A percentile compares a stretch with the other conserved stretches of the same genome.
Conservation (phyloP, 2,113 vertebrate species). For the Sinocyclocheilus rhinocerous region DNA sequence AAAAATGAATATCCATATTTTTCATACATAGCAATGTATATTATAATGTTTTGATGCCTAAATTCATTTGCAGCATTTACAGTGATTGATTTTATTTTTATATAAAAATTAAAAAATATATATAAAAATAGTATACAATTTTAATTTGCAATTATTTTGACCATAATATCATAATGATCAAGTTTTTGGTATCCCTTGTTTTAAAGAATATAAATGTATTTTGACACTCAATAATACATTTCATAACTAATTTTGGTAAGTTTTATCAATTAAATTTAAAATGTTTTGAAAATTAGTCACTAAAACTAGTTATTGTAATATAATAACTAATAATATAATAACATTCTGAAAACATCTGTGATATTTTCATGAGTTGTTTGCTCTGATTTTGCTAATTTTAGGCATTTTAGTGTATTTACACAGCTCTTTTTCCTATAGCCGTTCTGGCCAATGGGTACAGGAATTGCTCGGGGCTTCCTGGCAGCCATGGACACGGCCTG, state of each 20-base stretch:
- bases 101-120: no score
- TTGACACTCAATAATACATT: no score
- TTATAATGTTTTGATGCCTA: not conserved
- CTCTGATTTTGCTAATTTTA: not conserved
- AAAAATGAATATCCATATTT: not conserved
- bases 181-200: no score
- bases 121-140: no score
- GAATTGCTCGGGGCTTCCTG: constrained; percentile 93
- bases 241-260: no score
- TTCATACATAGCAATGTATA: not conserved
- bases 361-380: not conserved
- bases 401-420: constrained; percentile 3
- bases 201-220: no score
- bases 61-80: not conserved
- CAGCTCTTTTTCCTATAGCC: constrained; percentile 74
- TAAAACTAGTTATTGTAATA: no score
- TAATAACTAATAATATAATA: not conserved
- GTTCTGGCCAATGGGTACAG: constrained; percentile 98
- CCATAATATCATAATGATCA: not conserved
- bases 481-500: constrained; percentile 94
- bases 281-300: no score
- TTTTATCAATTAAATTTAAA: no score
- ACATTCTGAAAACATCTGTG: not conserved
- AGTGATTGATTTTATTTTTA: no score
- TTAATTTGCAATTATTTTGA: no score